These are phyloP conservation scores for Heliornis fulica DNA, from an alignment of 2,113 vertebrate genomes.

Conservation along the genomic window DNA sequence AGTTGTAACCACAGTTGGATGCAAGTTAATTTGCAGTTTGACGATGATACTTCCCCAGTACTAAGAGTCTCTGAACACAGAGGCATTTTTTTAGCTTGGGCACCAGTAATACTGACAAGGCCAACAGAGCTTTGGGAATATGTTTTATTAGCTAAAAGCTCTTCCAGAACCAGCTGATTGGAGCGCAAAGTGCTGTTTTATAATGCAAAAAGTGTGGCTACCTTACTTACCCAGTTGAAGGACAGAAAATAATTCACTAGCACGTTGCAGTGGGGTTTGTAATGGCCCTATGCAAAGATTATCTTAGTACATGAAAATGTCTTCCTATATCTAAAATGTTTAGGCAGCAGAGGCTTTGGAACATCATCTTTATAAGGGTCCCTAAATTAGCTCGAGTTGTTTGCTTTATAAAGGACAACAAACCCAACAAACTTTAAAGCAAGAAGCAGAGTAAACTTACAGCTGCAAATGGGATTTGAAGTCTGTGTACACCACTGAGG, in stretches of 20 bases:
- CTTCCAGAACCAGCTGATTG: neutral
- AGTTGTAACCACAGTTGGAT: neutral
- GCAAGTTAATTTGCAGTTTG: neutral
- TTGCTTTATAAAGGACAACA: neutral
- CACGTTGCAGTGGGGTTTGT: constrained; percentile 28
- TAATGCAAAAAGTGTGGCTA: neutral
- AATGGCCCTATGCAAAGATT: constrained; percentile 4
- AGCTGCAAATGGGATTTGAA: neutral
- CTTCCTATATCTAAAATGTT: constrained; percentile 14
- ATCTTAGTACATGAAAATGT: neutral
- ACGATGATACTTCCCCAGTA: neutral
- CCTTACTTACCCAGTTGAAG: neutral
- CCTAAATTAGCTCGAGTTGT: constrained; percentile 12
- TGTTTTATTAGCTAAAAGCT: constrained; percentile 21
- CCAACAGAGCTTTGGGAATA: constrained; percentile 8
- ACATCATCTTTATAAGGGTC: neutral
- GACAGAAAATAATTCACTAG: constrained; percentile 22
- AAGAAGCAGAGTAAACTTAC: neutral
- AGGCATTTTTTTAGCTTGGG: neutral
- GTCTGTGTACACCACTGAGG: neutral
- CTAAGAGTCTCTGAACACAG: neutral
- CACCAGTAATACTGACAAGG: neutral
- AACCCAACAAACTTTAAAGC: constrained; percentile 13
- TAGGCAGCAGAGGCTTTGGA: constrained; percentile 31
- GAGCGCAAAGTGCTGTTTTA: neutral